phyloP scores from a whole-genome alignment of 2,797 vertebrate genomes.

The Phalanger gymnotis region DNA sequence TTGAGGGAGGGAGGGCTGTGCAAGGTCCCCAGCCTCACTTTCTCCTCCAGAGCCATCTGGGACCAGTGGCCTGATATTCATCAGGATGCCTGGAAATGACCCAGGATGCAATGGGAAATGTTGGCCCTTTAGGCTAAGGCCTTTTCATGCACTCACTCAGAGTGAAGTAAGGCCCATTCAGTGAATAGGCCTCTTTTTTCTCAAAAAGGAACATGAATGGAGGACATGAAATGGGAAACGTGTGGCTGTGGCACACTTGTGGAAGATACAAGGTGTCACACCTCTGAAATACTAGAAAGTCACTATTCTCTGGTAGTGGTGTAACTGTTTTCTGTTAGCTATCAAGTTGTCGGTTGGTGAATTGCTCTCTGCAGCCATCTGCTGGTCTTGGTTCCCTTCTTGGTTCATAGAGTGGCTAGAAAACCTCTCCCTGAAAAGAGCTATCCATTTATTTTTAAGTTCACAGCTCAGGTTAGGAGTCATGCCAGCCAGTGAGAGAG shows the following conservation, averaged over 20 bases:
- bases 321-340: background rate
- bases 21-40: too few relatives aligned
- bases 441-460: background rate
- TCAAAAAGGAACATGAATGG: background rate
- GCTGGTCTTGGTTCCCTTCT: background rate
- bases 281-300: background rate
- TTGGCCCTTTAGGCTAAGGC: too few relatives aligned
- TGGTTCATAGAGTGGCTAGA: background rate
- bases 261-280: background rate
- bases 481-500: background rate
- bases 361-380: background rate
- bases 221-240: background rate
- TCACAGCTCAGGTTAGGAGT: background rate
- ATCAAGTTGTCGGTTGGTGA: background rate
- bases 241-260: background rate
- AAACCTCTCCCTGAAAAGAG: background rate
- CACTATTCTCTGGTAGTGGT: too few relatives aligned
- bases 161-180: too few relatives aligned
- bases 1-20: too few relatives aligned
- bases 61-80: too few relatives aligned
- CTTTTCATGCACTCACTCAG: too few relatives aligned
- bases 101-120: too few relatives aligned
- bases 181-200: too few relatives aligned
- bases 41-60: too few relatives aligned
- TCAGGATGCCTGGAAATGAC: too few relatives aligned